A percentile compares a stretch with the other conserved stretches of the same genome.
These are phyloP conservation scores for Athetis lepigone DNA, from an alignment of 2,888 invertebrate genomes.

Conservation along the genomic window DNA sequence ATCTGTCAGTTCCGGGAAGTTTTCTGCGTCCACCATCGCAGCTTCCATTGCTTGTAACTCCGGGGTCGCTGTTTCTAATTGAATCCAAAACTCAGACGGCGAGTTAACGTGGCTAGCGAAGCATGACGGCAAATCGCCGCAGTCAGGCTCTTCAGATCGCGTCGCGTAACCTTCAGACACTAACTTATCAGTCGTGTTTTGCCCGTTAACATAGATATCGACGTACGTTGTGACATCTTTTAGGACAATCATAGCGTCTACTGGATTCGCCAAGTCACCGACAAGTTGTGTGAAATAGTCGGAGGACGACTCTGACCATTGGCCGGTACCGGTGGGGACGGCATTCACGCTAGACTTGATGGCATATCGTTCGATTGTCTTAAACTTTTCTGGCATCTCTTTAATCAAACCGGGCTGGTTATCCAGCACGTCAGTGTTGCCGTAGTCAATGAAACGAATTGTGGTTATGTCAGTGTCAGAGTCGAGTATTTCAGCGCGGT, in stretches of 20 bases:
- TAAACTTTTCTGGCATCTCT: slow-evolving; percentile 91
- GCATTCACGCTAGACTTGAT: slow-evolving; percentile 93
- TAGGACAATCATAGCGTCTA: slow-evolving; percentile 89
- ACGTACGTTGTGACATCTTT: slow-evolving; percentile 92
- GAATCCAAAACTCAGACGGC: slow-evolving; percentile 95
- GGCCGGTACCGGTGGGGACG: slow-evolving; percentile 91
- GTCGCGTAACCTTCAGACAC: slow-evolving; percentile 91
- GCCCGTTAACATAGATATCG: slow-evolving; percentile 91
- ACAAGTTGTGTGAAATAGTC: slow-evolving; percentile 89
- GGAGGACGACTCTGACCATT: slow-evolving; percentile 92
- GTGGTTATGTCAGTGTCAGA: slow-evolving; percentile 94
- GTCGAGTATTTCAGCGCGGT: slow-evolving; percentile 96
- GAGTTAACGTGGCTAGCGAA: slow-evolving; percentile 94
- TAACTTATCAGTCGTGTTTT: slow-evolving; percentile 91
- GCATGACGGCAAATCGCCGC: slow-evolving; percentile 91
- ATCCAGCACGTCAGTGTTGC: slow-evolving; percentile 94
- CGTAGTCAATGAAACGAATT: slow-evolving; percentile 94
- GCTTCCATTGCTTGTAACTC: slow-evolving; percentile 91
- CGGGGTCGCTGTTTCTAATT: slow-evolving; percentile 91
- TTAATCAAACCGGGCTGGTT: slow-evolving; percentile 91
- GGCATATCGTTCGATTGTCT: slow-evolving; percentile 89
- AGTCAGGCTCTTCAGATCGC: slow-evolving; percentile 87
- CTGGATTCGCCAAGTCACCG: slow-evolving; percentile 86
- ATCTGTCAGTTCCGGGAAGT: slow-evolving; percentile 86
- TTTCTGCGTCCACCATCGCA: slow-evolving; percentile 89